Base-by-base conservation (phyloP, 1,140 invertebrate genomes). In the Yoshiicerus persimilis region DNA sequence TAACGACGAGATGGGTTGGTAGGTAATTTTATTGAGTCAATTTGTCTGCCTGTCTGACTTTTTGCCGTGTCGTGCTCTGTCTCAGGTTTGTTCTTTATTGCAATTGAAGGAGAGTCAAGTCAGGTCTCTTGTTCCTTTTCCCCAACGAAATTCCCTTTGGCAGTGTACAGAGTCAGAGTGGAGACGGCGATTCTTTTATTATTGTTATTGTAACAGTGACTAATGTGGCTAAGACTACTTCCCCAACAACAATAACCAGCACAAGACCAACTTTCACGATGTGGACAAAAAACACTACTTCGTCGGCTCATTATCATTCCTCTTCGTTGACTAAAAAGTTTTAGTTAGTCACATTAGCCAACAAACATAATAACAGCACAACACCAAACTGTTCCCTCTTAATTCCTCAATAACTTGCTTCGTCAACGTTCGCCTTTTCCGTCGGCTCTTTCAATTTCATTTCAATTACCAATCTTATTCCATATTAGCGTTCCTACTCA, bases 131-230 rank as follows among this genome's bases (percentile, higher is more conserved):
- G 23, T 23, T 30, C 25, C 23, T 80, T n/a, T 80, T 80, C 32
- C 75, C 75, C 30, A 80, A 77, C 27, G 11, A 36, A 34, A 36
- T 36, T n/a, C n/a, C 16, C 23, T 80, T 75, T 27, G 70, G 10
- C 70, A 64, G 56, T 20, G 56, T n/a, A n/a, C n/a, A n/a, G 25
- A 66, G 64, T 27, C 25, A 13, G 27, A 27, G 66, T 70, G 30
- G 16, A 11, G 66, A 30, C 8, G 27, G 75, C n/a, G 32, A 38
- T 8, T 80, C 16, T 80, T 38, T 80, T 80, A 80, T 80, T 80
- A 80, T 80, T 80, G 75, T 80, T 80, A 80, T 80, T 80, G 75
- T 80, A 80, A 38, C 75, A 80, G 75, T 80, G 75, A 80, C 75
- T 80, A 80, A 80, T 80, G 75, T 80, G 27, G 23, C 30, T 80